A percentile compares a stretch with the other conserved stretches of the same genome.
Conservation (phyloP, 2,888 invertebrate species). For the Hoplodrina ambigua region DNA sequence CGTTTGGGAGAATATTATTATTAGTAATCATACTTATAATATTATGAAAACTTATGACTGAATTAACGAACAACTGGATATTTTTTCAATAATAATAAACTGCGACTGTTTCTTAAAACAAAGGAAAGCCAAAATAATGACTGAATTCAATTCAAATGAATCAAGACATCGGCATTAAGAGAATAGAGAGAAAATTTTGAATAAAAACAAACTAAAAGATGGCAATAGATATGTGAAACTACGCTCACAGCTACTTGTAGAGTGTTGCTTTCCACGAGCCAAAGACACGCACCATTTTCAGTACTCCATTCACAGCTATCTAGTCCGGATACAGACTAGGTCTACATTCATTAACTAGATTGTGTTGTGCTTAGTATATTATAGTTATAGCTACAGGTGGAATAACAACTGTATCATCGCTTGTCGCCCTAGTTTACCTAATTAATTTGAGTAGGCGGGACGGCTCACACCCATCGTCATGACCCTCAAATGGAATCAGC, state of each 20-base stretch:
- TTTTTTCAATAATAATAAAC: neutral
- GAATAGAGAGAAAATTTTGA: conserved; percentile 20
- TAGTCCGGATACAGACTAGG: conserved; percentile 16
- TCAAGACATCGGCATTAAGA: conserved; percentile 17
- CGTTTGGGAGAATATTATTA: neutral
- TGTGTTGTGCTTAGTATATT: neutral
- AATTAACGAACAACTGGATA: neutral
- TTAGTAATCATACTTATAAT: neutral
- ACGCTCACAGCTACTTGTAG: conserved; percentile 36
- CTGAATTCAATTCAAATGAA: conserved; percentile 8
- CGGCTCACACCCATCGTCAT: conserved; percentile 72
- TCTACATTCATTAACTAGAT: conserved; percentile 41
- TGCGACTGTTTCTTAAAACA: conserved; percentile 1
- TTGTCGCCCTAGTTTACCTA: conserved; percentile 74
- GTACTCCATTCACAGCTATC: conserved; percentile 33
- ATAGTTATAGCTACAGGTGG: conserved; percentile 38
- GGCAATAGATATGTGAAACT: conserved; percentile 29
- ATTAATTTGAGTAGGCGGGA: conserved; percentile 79
- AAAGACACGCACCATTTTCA: conserved; percentile 34
- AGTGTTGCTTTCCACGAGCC: conserved; percentile 38
- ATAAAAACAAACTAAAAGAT: conserved; percentile 5
- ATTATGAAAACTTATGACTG: neutral
- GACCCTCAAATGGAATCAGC: conserved; percentile 70
- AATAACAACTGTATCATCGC: conserved; percentile 37
- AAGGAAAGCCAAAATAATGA: conserved; percentile 9